phyloP scores from a whole-genome alignment of 2,888 invertebrate genomes.

The Temnothorax unifasciatus region DNA sequence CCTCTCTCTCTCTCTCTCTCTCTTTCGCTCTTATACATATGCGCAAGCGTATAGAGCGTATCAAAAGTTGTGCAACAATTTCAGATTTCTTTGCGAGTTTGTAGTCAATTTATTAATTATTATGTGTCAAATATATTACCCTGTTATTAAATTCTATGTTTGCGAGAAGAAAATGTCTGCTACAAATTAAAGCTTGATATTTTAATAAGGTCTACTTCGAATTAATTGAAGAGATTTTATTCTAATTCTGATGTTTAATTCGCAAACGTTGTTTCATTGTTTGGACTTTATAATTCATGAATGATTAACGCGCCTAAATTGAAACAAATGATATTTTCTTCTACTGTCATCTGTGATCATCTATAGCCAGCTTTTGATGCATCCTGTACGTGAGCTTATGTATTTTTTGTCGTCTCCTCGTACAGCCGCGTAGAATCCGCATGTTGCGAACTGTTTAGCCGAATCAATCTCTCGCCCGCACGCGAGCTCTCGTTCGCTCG shows the following conservation, averaged over 20 bases:
- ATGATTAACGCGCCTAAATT: not conserved
- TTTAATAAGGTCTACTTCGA: not conserved
- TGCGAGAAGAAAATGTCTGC: not conserved
- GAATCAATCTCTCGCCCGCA: constrained; percentile 73
- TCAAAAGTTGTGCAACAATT: not conserved
- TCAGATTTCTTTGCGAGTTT: not conserved
- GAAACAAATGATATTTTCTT: not conserved
- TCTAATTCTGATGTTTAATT: not conserved
- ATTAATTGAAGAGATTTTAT: not conserved
- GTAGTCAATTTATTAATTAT: not conserved
- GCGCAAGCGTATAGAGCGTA: not conserved
- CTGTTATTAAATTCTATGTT: not conserved
- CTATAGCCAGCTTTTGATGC: not conserved
- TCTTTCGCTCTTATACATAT: not conserved
- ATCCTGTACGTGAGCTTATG: constrained; percentile 30
- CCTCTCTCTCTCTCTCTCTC: not conserved
- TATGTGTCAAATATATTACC: not conserved
- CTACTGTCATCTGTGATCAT: not conserved
- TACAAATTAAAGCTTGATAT: not conserved
- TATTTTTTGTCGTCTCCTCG: constrained; percentile 59
- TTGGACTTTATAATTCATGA: not conserved
- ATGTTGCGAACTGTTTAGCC: constrained; percentile 79
- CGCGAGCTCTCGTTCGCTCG: constrained; percentile 45
- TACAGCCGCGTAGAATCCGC: constrained; percentile 73
- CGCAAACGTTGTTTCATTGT: not conserved